Conservation (phyloP, 2,797 vertebrate species). For the Anguilla marmorata region DNA sequence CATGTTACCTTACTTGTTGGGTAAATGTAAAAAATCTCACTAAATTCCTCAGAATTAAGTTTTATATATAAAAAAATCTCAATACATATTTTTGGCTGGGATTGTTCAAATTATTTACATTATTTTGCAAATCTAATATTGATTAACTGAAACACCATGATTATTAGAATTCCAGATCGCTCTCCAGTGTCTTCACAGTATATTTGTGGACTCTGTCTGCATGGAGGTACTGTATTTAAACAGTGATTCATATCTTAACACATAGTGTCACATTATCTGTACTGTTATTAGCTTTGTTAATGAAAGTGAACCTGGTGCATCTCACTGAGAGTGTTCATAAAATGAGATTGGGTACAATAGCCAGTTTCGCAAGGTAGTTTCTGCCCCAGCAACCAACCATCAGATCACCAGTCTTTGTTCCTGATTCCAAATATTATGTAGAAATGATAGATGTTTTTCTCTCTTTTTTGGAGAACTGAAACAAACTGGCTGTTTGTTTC, state of each 20-base stretch:
- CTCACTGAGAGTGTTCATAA: neutral
- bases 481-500: neutral
- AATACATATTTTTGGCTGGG: neutral
- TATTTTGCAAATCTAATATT: neutral
- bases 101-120: neutral
- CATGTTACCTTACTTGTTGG: neutral
- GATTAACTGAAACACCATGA: neutral
- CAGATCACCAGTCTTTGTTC: neutral
- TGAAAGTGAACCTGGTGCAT: neutral
- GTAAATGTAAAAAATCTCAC: neutral
- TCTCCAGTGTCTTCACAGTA: neutral
- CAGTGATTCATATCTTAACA: slow-evolving; percentile 3
- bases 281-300: neutral
- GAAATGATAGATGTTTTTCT: neutral
- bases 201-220: neutral
- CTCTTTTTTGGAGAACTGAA: neutral
- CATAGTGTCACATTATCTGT: neutral
- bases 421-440: neutral
- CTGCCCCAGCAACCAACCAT: neutral
- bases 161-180: neutral
- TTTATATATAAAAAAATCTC: neutral
- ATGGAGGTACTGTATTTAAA: neutral
- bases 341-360: neutral
- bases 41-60: neutral
- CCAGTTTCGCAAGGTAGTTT: neutral